Conservation (phyloP, 2,888 invertebrate genomes). For the Bombylius major region DNA sequence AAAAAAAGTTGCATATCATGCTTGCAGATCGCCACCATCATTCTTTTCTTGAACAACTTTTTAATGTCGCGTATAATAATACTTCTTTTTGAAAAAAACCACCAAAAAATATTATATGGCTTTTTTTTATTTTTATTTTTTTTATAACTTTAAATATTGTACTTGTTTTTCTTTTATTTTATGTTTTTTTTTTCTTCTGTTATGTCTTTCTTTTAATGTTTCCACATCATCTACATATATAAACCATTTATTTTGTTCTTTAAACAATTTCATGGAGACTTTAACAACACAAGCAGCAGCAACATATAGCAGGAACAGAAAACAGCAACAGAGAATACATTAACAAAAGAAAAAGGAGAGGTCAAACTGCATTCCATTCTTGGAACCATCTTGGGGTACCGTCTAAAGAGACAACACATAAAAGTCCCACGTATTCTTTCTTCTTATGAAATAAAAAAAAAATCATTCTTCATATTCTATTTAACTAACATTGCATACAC, state of each 20-base stretch:
- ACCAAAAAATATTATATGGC: no score
- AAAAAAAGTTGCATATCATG: neutral
- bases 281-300: neutral
- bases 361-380: constrained; percentile 13
- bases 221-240: neutral
- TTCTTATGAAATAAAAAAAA: neutral
- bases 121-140: no score
- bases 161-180: neutral
- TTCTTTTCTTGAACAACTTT: neutral
- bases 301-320: no score
- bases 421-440: neutral
- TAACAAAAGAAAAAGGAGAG: constrained; percentile 7
- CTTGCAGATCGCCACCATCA: neutral
- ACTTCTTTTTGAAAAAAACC: no score
- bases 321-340: neutral
- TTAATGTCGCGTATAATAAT: no score
- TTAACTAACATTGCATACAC: no score
- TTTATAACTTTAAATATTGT: no score
- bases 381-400: neutral
- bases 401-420: neutral
- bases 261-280: neutral
- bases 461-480: neutral
- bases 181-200: neutral
- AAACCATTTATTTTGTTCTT: neutral
- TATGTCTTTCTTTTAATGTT: neutral